These are phyloP conservation scores for Trichonephila clavata DNA, from an alignment of 1,140 invertebrate species.

Conservation along the genomic window DNA sequence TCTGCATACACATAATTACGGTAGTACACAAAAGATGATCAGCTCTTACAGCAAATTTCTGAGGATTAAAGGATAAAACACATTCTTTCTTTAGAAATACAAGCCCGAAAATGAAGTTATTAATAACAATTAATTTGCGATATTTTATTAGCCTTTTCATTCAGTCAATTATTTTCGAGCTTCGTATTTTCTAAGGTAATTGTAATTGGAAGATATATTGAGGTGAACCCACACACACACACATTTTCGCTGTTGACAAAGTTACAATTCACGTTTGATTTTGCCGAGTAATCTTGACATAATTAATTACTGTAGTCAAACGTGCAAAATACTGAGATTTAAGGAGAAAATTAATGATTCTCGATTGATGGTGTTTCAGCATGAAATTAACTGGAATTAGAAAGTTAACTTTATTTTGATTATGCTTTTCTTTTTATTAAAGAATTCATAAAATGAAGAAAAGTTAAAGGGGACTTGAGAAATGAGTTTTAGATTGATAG, in stretches of 20 bases:
- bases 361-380: not conserved
- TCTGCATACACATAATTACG: not conserved
- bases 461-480: too few species aligned
- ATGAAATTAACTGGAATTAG: not conserved
- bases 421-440: not conserved
- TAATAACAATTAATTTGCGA: constrained; percentile 15
- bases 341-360: not conserved
- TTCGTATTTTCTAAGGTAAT: not conserved
- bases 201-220: constrained; percentile 10
- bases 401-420: constrained; percentile 3
- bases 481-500: too few species aligned
- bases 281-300: not conserved
- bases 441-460: too few species aligned
- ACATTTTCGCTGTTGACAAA: constrained; percentile 11
- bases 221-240: too few species aligned
- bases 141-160: not conserved
- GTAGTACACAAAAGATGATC: not conserved
- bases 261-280: constrained; percentile 15
- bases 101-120: constrained; percentile 7
- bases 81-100: not conserved
- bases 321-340: not conserved
- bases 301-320: not conserved
- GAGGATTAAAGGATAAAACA: not conserved
- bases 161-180: not conserved
- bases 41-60: not conserved